These are phyloP conservation scores for Zosterops hypoxanthus DNA, from an alignment of 2,113 vertebrate genomes.

Conservation along the genomic window DNA sequence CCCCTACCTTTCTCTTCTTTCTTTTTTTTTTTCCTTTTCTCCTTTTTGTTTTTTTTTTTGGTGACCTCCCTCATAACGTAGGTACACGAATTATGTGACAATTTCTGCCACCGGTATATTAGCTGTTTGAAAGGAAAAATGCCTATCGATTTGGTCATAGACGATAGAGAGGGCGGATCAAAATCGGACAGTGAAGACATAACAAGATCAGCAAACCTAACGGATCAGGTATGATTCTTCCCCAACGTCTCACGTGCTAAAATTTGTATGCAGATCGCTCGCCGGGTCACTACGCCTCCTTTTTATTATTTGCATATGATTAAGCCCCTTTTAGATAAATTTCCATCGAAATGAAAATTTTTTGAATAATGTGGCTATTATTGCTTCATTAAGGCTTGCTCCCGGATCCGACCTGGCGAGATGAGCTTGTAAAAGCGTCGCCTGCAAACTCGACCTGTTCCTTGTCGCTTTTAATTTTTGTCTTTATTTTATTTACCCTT, in stretches of 20 bases:
- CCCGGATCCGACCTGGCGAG: slow-evolving; percentile 89
- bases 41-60: neutral
- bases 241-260: slow-evolving; percentile 50
- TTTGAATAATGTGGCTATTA: slow-evolving; percentile 98
- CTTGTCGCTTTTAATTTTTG: slow-evolving; percentile 96
- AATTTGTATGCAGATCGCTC: slow-evolving; percentile 86
- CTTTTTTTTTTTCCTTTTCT: neutral
- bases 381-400: slow-evolving; percentile 96
- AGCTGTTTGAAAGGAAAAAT: slow-evolving; percentile 99
- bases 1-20: accelerated
- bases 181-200: slow-evolving; percentile 99
- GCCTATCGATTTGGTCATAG: slow-evolving; percentile 99
- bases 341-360: slow-evolving; percentile 94
- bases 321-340: slow-evolving; percentile 91
- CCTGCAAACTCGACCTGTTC: slow-evolving; percentile 94
- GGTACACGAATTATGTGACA: slow-evolving; percentile 99
- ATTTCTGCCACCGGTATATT: slow-evolving; percentile 99
- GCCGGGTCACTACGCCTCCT: slow-evolving; percentile 86
- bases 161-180: slow-evolving; percentile 98
- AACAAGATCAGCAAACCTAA: slow-evolving; percentile 94
- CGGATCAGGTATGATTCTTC: slow-evolving; percentile 90
- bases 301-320: slow-evolving; percentile 98
- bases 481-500: slow-evolving; percentile 83
- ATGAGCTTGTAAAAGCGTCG: slow-evolving; percentile 91
- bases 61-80: slow-evolving; percentile 69